A percentile compares a stretch with the other conserved stretches of the same genome.
Conservation (phyloP, 2,113 vertebrate species). For the Australoheros scitulus region DNA sequence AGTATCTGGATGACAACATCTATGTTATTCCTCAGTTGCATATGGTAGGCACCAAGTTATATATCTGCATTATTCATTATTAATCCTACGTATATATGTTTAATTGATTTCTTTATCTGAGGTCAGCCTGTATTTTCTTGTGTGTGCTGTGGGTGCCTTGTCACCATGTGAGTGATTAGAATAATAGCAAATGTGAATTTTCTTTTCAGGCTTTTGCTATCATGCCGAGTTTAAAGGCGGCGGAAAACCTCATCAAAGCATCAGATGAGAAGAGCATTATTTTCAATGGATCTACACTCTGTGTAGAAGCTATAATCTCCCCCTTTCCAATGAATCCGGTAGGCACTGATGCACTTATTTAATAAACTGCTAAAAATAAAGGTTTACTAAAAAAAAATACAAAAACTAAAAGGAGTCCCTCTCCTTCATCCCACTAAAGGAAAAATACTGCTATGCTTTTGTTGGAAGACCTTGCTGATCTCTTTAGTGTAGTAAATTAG, state of each 20-base stretch:
- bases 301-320: neutral
- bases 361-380: no score
- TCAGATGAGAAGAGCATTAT: fast-evolving
- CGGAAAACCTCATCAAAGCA: fast-evolving
- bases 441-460: neutral
- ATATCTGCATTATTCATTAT: neutral
- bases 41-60: conserved; percentile 30
- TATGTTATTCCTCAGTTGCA: conserved; percentile 33
- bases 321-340: conserved; percentile 14
- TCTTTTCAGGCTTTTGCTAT: conserved; percentile 43
- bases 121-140: neutral
- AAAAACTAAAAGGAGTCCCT: no score
- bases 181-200: neutral
- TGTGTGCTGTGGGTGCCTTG: neutral
- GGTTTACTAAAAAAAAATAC: no score
- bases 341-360: neutral
- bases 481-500: neutral
- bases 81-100: neutral
- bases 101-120: neutral
- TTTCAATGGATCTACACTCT: neutral
- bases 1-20: neutral
- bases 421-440: no score
- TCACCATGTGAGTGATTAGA: neutral
- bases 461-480: neutral
- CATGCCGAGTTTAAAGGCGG: fast-evolving